Evolutionary conservation across 2,888 invertebrate genomes (phyloP).

Genomic region (Pterobdella sp.): DNA sequence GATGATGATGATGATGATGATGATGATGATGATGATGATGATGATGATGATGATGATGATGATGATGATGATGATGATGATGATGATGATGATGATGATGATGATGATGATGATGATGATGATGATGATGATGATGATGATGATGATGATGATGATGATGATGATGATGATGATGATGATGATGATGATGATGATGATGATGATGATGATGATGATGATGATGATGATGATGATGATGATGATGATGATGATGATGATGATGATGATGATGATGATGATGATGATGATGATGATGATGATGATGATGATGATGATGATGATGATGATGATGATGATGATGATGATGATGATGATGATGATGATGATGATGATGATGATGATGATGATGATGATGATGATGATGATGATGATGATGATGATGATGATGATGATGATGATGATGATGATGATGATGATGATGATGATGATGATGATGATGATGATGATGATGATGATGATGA

Average conservation of each 20-base stretch:
- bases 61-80: constrained; percentile 1
- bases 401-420: constrained; percentile 6
- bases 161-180: constrained; percentile 27
- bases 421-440: constrained; percentile 11
- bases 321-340: constrained; percentile 3
- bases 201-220: constrained; percentile 4
- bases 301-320: constrained; percentile 7
- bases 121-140: constrained; percentile 17
- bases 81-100: constrained; percentile 2
- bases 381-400: constrained; percentile 2
- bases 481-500: constrained; percentile 23
- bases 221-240: not conserved
- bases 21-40: constrained; percentile 27
- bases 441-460: constrained; percentile 13
- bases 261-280: not conserved
- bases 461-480: constrained; percentile 23
- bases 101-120: constrained; percentile 9
- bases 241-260: not conserved
- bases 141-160: constrained; percentile 38
- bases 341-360: constrained; percentile 7
- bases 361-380: constrained; percentile 7
- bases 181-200: no score
- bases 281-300: constrained; percentile 9
- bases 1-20: constrained; percentile 24
- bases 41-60: constrained; percentile 16